Conservation (phyloP, 2,888 invertebrate genomes). For the Stenoptilia bipunctidactyla region DNA sequence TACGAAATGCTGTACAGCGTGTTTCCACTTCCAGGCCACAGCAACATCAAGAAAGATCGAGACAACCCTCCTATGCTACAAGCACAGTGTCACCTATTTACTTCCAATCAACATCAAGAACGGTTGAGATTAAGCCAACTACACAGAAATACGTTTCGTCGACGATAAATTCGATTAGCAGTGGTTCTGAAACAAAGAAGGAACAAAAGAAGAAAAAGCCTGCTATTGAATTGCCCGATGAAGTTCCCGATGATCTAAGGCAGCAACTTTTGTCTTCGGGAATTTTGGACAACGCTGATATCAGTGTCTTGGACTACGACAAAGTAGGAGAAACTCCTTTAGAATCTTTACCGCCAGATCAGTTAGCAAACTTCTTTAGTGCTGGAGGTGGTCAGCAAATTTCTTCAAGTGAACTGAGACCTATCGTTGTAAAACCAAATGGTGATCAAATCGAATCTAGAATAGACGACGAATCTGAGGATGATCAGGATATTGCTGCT, state of each 20-base stretch:
- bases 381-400: constrained; percentile 85
- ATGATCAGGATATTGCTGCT: constrained; percentile 70
- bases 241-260: constrained; percentile 89
- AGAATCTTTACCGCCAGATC: constrained; percentile 87
- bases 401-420: constrained; percentile 77
- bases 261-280: constrained; percentile 87
- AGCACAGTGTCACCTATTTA: constrained; percentile 44
- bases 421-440: constrained; percentile 75
- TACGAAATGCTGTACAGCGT: constrained; percentile 35
- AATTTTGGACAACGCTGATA: constrained; percentile 88
- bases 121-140: constrained; percentile 60
- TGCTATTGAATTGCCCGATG: constrained; percentile 79
- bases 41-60: constrained; percentile 51
- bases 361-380: constrained; percentile 86
- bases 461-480: constrained; percentile 52
- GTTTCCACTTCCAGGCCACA: constrained; percentile 44
- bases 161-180: constrained; percentile 55
- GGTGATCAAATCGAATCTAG: constrained; percentile 69
- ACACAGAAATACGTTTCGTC: constrained; percentile 63
- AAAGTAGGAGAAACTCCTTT: constrained; percentile 89
- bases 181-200: constrained; percentile 48
- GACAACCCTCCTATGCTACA: constrained; percentile 34
- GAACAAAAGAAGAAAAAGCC: constrained; percentile 71
- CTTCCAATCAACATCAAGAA: constrained; percentile 53
- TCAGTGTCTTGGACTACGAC: constrained; percentile 88